These are phyloP conservation scores for Ormyrus rosae DNA, from an alignment of 2,888 invertebrate species.

Conservation along the genomic window DNA sequence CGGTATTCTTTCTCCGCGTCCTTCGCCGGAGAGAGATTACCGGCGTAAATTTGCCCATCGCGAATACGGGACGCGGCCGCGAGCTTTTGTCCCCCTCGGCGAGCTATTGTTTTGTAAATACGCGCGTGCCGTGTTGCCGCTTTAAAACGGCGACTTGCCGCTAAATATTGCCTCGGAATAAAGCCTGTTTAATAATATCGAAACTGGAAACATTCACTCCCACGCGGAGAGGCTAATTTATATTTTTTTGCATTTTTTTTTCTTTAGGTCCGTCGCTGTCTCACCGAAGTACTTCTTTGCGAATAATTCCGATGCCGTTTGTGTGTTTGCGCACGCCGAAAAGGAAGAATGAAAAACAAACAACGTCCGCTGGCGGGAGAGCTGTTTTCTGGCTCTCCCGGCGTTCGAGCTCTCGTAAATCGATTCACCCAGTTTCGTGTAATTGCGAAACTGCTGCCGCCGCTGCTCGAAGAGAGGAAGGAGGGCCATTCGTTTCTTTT, in stretches of 20 bases:
- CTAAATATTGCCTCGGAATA: too few species aligned
- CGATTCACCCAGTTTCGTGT: conserved; percentile 55
- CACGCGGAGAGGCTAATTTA: too few species aligned
- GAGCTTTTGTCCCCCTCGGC: too few species aligned
- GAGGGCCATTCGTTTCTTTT: conserved; percentile 9
- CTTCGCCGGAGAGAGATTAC: background rate
- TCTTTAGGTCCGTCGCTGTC: background rate
- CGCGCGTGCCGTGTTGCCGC: too few species aligned
- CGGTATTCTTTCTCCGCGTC: conserved; percentile 9
- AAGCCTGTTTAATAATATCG: too few species aligned
- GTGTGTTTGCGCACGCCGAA: background rate
- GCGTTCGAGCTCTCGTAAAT: conserved; percentile 51
- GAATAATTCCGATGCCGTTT: background rate
- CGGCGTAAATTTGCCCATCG: conserved; percentile 11
- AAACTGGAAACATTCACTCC: too few species aligned
- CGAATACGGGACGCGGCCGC: too few species aligned
- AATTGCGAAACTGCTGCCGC: conserved; percentile 35
- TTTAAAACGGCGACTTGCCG: too few species aligned
- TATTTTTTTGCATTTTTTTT: too few species aligned
- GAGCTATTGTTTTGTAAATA: too few species aligned
- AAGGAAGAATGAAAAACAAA: too few species aligned
- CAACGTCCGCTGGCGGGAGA: background rate
- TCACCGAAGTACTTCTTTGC: background rate
- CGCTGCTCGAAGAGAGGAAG: background rate
- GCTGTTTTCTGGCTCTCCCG: conserved; percentile 35